These are phyloP conservation scores for Chaetops frenatus DNA, from an alignment of 2,113 vertebrate genomes.

Conservation along the genomic window DNA sequence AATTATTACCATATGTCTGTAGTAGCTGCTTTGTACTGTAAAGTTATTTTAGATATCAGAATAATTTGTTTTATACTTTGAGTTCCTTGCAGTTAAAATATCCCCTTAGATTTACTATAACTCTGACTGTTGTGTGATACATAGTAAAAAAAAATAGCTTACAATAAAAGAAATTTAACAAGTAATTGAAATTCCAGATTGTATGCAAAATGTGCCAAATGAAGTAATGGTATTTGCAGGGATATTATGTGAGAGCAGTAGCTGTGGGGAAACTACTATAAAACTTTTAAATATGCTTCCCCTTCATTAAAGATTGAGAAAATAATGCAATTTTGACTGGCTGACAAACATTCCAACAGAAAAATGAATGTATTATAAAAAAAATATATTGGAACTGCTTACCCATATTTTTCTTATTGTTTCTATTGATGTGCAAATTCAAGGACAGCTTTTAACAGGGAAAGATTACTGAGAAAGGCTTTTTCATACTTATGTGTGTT, in stretches of 20 bases:
- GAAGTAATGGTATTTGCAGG: slow-evolving; percentile 55
- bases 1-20: slow-evolving; percentile 60
- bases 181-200: slow-evolving; percentile 54
- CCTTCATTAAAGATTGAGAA: neutral
- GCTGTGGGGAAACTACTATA: slow-evolving; percentile 2
- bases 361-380: neutral
- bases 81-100: slow-evolving; percentile 34
- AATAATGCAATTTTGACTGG: neutral
- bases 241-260: neutral
- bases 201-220: slow-evolving; percentile 10
- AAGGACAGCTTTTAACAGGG: neutral
- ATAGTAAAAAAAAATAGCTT: neutral
- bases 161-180: slow-evolving; percentile 32
- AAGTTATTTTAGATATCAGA: slow-evolving; percentile 59
- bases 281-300: neutral
- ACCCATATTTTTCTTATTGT: neutral
- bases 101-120: slow-evolving; percentile 25
- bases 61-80: slow-evolving; percentile 64
- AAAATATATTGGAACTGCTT: neutral
- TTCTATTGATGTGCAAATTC: neutral
- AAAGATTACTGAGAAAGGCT: neutral
- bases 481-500: neutral
- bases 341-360: neutral
- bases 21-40: slow-evolving; percentile 41
- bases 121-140: slow-evolving; percentile 42